A percentile compares a stretch with the other conserved stretches of the same genome.
Evolutionary conservation across 2,797 vertebrate species (phyloP).

Genomic region (Delichon dasypus): DNA sequence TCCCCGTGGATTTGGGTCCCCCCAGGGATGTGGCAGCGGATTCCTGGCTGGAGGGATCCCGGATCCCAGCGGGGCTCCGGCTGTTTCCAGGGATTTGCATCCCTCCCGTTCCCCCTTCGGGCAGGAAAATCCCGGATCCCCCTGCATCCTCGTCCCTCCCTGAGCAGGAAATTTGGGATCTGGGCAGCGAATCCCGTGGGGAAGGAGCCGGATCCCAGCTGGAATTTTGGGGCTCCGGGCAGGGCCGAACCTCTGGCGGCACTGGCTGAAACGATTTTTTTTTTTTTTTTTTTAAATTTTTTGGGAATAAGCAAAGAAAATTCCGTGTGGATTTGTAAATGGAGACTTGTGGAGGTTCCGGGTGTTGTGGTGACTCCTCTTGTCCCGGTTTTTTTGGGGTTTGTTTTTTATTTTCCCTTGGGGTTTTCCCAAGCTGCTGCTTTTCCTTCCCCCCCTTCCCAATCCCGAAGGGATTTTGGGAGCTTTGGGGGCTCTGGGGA

Average conservation of each 20-base stretch:
- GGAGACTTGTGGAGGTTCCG: conserved; percentile 7
- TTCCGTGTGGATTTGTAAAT: conserved; percentile 18
- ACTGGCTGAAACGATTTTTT: background rate
- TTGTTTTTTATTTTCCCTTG: background rate
- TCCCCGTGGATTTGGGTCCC: background rate
- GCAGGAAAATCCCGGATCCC: background rate
- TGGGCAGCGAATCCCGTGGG: background rate
- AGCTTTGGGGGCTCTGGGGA: background rate
- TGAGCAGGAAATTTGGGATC: background rate
- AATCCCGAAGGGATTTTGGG: background rate
- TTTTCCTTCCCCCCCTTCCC: background rate
- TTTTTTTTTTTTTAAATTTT: too few species aligned
- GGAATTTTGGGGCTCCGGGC: background rate
- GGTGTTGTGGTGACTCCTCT: background rate
- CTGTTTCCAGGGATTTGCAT: background rate
- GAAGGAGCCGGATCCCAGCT: background rate
- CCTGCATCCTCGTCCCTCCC: background rate
- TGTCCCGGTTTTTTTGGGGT: background rate
- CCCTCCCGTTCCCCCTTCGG: background rate
- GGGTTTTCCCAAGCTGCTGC: background rate
- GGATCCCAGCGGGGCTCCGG: too few species aligned
- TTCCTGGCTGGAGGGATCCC: background rate
- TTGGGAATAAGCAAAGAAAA: background rate
- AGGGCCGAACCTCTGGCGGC: background rate
- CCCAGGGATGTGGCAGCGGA: background rate